Evolutionary conservation across 1,140 invertebrate genomes (phyloP).

Genomic region (Cotesia glomerata): DNA sequence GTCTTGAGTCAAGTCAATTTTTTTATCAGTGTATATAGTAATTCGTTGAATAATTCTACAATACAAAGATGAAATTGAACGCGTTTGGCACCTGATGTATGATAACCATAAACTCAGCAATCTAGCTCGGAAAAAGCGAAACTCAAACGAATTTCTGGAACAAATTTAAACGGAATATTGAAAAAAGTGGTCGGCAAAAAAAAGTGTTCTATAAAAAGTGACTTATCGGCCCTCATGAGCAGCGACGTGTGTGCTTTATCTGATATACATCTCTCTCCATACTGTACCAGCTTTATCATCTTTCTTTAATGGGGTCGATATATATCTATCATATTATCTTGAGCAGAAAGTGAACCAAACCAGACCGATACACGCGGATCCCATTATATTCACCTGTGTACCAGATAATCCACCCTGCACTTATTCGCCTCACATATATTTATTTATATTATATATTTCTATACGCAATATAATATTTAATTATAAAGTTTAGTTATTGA

Average conservation of each 20-base stretch:
- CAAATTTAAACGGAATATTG: background rate
- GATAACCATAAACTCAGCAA: no score
- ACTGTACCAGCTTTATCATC: background rate
- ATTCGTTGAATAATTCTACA: background rate
- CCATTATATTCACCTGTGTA: background rate
- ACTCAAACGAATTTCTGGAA: background rate
- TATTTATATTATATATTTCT: background rate
- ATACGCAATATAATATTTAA: no score
- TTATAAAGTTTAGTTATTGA: no score
- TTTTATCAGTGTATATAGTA: no score
- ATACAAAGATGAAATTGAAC: no score
- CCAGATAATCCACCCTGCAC: background rate
- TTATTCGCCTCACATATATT: background rate
- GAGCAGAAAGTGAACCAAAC: constrained; percentile 15
- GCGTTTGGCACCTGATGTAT: no score
- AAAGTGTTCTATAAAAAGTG: constrained; percentile 34
- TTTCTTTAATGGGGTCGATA: constrained; percentile 34
- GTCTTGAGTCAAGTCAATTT: no score
- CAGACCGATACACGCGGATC: background rate
- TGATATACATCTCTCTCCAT: background rate
- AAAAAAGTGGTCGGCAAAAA: background rate
- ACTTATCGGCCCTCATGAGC: constrained; percentile 29
- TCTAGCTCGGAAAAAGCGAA: background rate
- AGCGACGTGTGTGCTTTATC: constrained; percentile 20
- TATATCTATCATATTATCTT: constrained; percentile 10